Evolutionary conservation across 1,140 invertebrate species (phyloP).

Genomic region (Asbolus verrucosus): DNA sequence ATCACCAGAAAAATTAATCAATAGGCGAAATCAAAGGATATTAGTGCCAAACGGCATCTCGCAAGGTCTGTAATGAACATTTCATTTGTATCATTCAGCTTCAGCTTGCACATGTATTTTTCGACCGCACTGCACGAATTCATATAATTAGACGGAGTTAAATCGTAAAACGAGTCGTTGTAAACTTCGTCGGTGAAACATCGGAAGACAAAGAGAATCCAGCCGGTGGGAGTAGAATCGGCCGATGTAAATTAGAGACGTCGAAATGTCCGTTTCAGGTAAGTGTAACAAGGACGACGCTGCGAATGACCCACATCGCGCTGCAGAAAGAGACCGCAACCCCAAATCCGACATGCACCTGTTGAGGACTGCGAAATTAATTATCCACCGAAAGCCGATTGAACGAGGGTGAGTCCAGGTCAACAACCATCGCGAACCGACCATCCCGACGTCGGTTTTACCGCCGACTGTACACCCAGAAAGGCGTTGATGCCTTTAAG

Average conservation of each 20-base stretch:
- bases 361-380: too few species aligned
- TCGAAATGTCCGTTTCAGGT: slow-evolving; percentile 32
- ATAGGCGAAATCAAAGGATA: too few species aligned
- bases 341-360: too few species aligned
- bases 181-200: slow-evolving; percentile 21
- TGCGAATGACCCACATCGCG: slow-evolving; percentile 22
- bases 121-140: slow-evolving; percentile 9
- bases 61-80: slow-evolving; percentile 4
- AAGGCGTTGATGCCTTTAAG: slow-evolving; percentile 62
- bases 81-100: slow-evolving; percentile 5
- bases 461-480: slow-evolving; percentile 40
- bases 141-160: slow-evolving; percentile 13
- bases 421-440: too few species aligned
- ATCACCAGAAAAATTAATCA: too few species aligned
- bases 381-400: too few species aligned
- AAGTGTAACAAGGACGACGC: slow-evolving; percentile 28
- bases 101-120: slow-evolving; percentile 6
- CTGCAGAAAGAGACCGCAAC: too few species aligned
- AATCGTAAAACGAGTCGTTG: slow-evolving; percentile 32
- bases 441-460: slow-evolving; percentile 1
- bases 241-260: slow-evolving; percentile 36
- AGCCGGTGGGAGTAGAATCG: slow-evolving; percentile 12
- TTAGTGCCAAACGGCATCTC: too few species aligned
- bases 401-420: too few species aligned
- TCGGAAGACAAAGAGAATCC: slow-evolving; percentile 27